Conservation (phyloP, 2,888 invertebrate species). For the Nesidiocoris tenuis region DNA sequence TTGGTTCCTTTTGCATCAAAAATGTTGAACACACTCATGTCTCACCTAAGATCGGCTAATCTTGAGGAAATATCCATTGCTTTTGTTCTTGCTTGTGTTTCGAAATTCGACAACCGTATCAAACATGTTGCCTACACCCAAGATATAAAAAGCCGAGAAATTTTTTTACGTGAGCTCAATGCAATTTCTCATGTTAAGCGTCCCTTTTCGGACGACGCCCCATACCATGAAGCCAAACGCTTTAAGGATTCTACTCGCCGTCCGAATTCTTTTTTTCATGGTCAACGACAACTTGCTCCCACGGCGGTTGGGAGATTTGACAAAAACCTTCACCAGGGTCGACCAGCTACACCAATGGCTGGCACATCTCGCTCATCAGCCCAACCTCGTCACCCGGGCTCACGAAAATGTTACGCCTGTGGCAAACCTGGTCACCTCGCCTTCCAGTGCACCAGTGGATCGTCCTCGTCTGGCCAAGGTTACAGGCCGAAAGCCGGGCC, state of each 20-base stretch:
- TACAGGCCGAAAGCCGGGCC: not conserved
- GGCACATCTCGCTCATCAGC: too few relatives aligned
- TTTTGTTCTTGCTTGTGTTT: constrained; percentile 24
- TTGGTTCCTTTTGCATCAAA: constrained; percentile 6
- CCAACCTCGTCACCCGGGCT: too few relatives aligned
- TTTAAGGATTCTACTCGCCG: not conserved
- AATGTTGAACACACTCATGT: constrained; percentile 19
- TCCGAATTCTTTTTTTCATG: not conserved
- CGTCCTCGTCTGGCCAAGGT: not conserved
- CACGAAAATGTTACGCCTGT: too few relatives aligned
- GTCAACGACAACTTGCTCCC: not conserved
- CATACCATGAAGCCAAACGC: not conserved
- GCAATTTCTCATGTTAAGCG: constrained; percentile 12
- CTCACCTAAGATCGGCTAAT: not conserved
- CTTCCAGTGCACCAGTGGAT: constrained; percentile 8
- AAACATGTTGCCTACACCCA: constrained; percentile 22
- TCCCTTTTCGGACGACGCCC: not conserved
- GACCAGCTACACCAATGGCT: too few relatives aligned
- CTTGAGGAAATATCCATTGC: constrained; percentile 28
- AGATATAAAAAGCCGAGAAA: constrained; percentile 10
- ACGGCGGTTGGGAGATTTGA: too few relatives aligned
- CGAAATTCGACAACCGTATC: constrained; percentile 26
- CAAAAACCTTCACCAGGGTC: too few relatives aligned
- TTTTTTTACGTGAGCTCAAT: constrained; percentile 8
- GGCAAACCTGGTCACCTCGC: too few relatives aligned